Percentiles rank a stretch among this genome's conserved stretches.
phyloP scores from a whole-genome alignment of 2,797 vertebrate species.

The Hippoglossus hippoglossus region DNA sequence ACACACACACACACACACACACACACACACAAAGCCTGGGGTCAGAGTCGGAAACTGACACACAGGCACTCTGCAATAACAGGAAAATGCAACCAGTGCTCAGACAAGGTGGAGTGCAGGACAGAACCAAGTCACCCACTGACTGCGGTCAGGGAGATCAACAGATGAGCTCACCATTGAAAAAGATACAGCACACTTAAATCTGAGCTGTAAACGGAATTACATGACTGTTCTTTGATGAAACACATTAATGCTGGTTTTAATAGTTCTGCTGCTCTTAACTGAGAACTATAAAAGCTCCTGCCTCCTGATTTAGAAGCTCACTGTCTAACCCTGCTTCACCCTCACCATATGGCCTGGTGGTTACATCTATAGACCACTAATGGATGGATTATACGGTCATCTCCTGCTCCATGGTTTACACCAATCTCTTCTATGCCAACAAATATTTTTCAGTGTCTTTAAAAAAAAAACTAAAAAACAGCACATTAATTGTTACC shows the following conservation, averaged over 20 bases:
- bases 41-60: constrained; percentile 61
- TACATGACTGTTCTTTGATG: too few relatives aligned
- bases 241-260: constrained; percentile 3
- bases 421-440: constrained; percentile 1
- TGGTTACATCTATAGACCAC: constrained; percentile 31
- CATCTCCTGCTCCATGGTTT: background rate
- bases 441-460: background rate
- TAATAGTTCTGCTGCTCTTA: constrained; percentile 19
- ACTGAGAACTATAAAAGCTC: constrained; percentile 27
- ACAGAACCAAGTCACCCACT: constrained; percentile 21
- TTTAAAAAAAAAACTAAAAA: background rate
- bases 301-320: constrained; percentile 24
- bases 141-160: constrained; percentile 11
- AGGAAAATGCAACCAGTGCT: constrained; percentile 68
- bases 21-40: constrained; percentile 24
- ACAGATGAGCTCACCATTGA: constrained; percentile 6
- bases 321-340: constrained; percentile 17
- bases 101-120: constrained; percentile 23
- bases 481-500: too few relatives aligned
- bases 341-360: constrained; percentile 51
- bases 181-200: too few relatives aligned
- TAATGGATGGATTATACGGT: constrained; percentile 40
- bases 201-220: too few relatives aligned
- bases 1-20: background rate
- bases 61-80: constrained; percentile 67